phyloP scores from a whole-genome alignment of 2,888 invertebrate species.

The Zele albiditarsus region DNA sequence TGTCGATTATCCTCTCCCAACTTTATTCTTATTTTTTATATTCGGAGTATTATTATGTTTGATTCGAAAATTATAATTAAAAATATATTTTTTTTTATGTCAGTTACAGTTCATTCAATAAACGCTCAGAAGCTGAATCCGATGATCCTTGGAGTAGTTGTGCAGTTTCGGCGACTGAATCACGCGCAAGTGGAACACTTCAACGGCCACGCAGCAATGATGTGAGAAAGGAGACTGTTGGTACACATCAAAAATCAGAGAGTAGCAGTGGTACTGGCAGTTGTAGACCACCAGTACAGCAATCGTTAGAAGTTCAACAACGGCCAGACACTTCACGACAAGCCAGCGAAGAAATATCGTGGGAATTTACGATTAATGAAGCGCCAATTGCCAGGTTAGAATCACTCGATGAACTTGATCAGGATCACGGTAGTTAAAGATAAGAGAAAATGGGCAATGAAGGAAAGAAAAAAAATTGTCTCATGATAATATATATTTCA shows the following conservation, averaged over 20 bases:
- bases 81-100: slow-evolving; percentile 1
- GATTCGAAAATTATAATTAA: neutral
- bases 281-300: neutral
- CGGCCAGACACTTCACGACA: slow-evolving; percentile 65
- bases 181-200: slow-evolving; percentile 45
- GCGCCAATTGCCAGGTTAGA: slow-evolving; percentile 81
- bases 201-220: slow-evolving; percentile 64
- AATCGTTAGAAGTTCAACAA: slow-evolving; percentile 3
- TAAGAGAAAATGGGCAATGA: neutral
- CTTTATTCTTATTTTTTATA: neutral
- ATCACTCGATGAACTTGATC: slow-evolving; percentile 79
- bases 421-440: slow-evolving; percentile 72
- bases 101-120: slow-evolving; percentile 70
- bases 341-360: slow-evolving; percentile 68
- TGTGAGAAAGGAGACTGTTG: slow-evolving; percentile 59
- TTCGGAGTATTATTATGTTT: neutral
- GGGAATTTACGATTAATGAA: slow-evolving; percentile 69
- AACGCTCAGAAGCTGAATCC: slow-evolving; percentile 66
- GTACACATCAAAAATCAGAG: slow-evolving; percentile 42
- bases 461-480: slow-evolving; percentile 18
- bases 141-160: slow-evolving; percentile 69
- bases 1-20: neutral
- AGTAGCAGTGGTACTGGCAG: slow-evolving; percentile 26
- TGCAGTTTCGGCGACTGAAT: slow-evolving; percentile 55
- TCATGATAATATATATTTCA: slow-evolving; percentile 15